Base-by-base conservation (phyloP, 2,888 invertebrate genomes). In the Callimorpha dominula region DNA sequence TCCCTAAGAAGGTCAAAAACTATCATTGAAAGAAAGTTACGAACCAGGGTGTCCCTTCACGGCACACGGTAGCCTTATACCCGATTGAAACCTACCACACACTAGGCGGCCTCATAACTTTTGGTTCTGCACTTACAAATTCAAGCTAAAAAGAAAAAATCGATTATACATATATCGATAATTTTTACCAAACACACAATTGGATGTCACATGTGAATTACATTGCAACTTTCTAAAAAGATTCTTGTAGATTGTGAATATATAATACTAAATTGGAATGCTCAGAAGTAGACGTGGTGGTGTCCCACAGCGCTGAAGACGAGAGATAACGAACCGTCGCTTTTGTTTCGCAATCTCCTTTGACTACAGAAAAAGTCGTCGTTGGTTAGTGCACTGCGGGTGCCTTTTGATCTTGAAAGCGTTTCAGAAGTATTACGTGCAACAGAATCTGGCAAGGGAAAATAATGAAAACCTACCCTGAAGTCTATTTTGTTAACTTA, bases 321-420 rank as follows among this genome's bases (percentile, higher is more conserved):
- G 77, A 75, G 82, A 85, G 83, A 86, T 88, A 87, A 88, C 87
- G 84, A 88, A 86, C 85, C 83, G 77, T 70, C 70, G 80, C 85
- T 85, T 87, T 90, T 89, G 88, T 89, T 89, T 87, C 79, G 75
- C 79, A 76, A 42, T 86, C 79, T 83, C 79, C 81, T 88, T 89
- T 89, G 86, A 86, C 81, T 82, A 69, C 77, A 80, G 78, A 57
- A 68, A 68, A 68, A 54, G 54, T 57, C 42, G 20, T 43, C 42
- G 67, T 68, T 68, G 81, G 84, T 86, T 84, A 84, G 81, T 73
- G 71, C 74, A 78, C 68, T 75, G 73, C 70, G 79, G 79, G 78
- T 80, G 42, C 70, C 72, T 73, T 78, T 79, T 76, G 75, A 73
- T 68, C n/a, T 66, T 17, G 15, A 20, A 67, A 66, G 52, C 17